Evolutionary conservation across 2,888 invertebrate species (phyloP).

Genomic region (Synergus itoensis): DNA sequence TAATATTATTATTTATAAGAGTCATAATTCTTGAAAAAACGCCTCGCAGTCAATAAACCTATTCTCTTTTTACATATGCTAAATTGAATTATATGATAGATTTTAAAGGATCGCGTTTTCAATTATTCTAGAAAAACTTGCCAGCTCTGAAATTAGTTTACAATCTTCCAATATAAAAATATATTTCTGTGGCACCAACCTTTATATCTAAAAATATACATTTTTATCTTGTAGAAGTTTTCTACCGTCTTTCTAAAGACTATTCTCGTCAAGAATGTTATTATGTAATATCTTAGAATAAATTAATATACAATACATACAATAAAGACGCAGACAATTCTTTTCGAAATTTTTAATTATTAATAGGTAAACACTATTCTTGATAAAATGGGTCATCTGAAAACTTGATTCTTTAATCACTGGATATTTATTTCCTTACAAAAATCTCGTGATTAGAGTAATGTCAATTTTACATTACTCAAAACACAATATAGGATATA

Average conservation of each 20-base stretch:
- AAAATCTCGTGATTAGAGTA: not conserved
- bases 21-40: not conserved
- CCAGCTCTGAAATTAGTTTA: constrained; percentile 15
- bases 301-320: constrained; percentile 42
- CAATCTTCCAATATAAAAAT: constrained; percentile 38
- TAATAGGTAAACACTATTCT: not conserved
- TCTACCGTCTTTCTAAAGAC: not conserved
- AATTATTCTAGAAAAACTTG: constrained; percentile 13
- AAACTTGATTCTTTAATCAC: not conserved
- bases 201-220: constrained; percentile 32
- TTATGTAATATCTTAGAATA: constrained; percentile 12
- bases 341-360: constrained; percentile 1
- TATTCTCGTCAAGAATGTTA: not conserved
- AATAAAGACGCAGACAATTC: not conserved
- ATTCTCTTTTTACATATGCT: constrained; percentile 18
- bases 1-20: constrained; percentile 8
- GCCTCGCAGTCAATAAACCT: constrained; percentile 14
- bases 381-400: not conserved
- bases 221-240: constrained; percentile 23
- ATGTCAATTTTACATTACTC: not conserved
- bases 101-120: constrained; percentile 7
- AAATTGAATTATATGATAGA: constrained; percentile 24
- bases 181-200: constrained; percentile 41
- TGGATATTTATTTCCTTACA: not conserved
- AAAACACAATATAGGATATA: not conserved